Percentiles rank a stretch among this genome's conserved stretches.
Conservation (phyloP, 2,888 invertebrate species). For the Anagyrus pseudococci region DNA sequence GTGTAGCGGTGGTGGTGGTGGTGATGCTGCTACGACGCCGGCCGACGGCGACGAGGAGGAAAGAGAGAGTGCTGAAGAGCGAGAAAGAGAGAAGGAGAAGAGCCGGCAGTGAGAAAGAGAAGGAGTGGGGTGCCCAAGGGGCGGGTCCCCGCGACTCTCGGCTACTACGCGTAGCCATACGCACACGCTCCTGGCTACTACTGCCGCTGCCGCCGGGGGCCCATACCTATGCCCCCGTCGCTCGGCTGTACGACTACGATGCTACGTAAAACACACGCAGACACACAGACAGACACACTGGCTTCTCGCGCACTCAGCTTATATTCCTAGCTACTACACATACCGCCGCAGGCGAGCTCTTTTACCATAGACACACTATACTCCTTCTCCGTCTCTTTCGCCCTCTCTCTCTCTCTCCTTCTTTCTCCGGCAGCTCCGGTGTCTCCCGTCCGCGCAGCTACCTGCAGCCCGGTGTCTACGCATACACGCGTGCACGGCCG, state of each 20-base stretch:
- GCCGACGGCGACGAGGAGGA: too few species aligned
- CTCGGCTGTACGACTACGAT: too few species aligned
- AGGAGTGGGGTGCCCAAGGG: conserved; percentile 45
- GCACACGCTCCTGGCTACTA: too few species aligned
- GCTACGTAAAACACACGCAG: too few species aligned
- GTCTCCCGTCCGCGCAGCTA: conserved; percentile 19
- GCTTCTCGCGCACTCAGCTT: conserved; percentile 22
- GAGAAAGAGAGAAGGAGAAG: conserved; percentile 9
- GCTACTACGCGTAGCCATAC: conserved; percentile 59
- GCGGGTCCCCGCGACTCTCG: conserved; percentile 47
- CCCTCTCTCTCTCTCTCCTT: conserved; percentile 15
- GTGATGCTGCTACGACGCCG: too few species aligned
- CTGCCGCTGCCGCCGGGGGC: too few species aligned
- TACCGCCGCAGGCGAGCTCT: conserved; percentile 28
- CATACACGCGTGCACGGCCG: conserved; percentile 63
- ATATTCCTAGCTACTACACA: conserved; percentile 15
- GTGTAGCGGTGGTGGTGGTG: not conserved
- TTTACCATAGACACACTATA: conserved; percentile 11
- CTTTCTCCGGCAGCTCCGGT: conserved; percentile 3
- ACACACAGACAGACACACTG: too few species aligned
- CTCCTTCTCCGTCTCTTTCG: not conserved
- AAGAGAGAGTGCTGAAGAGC: conserved; percentile 3
- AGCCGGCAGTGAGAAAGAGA: conserved; percentile 4
- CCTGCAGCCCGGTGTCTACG: too few species aligned
- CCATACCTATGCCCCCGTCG: too few species aligned